These are phyloP conservation scores for Limnodromus scolopaceus DNA, from an alignment of 2,797 vertebrate species.

Conservation along the genomic window DNA sequence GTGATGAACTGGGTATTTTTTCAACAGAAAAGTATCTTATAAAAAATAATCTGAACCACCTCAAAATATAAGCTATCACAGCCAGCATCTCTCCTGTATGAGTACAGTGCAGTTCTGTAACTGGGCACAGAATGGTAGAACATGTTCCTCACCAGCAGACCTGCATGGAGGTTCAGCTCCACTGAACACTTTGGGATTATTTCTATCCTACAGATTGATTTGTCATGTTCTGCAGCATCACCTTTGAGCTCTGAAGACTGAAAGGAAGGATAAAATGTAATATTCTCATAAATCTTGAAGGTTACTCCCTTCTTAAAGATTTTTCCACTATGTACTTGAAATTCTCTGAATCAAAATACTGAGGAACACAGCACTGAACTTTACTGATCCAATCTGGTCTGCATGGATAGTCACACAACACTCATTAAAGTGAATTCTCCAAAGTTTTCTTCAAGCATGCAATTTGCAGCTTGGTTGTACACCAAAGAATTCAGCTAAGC, in stretches of 20 bases:
- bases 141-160: neutral
- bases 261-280: constrained; percentile 29
- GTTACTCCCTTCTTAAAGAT: neutral
- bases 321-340: neutral
- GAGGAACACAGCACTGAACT: neutral
- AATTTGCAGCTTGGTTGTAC: neutral
- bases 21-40: neutral
- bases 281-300: constrained; percentile 13
- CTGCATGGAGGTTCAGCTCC: neutral
- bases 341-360: neutral
- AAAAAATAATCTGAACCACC: neutral
- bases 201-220: constrained; percentile 12
- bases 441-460: neutral
- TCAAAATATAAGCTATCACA: neutral
- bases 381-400: neutral
- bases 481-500: neutral
- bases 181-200: neutral
- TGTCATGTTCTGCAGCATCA: neutral
- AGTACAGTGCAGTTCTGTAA: neutral
- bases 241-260: neutral
- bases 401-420: neutral
- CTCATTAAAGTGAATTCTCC: neutral
- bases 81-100: neutral
- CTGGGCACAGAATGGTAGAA: neutral
- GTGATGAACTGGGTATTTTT: neutral